Evolutionary conservation across 2,797 vertebrate species (phyloP).

Genomic region (Catamblyrhynchus diadema): DNA sequence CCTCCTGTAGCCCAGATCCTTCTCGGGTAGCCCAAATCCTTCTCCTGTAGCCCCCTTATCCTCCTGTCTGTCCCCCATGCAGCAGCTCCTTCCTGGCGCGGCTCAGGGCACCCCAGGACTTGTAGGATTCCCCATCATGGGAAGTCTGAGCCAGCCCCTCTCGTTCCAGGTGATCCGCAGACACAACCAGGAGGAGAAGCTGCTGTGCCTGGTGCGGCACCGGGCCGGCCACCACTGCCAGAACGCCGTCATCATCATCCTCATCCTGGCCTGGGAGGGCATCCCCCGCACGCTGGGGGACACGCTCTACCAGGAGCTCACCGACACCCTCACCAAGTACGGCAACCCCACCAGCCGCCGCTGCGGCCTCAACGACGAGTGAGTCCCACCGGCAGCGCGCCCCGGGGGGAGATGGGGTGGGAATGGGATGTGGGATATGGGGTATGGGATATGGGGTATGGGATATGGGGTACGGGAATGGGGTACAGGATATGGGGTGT

Average conservation of each 20-base stretch:
- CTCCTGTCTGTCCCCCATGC: background rate
- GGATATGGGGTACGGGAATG: rapidly evolving
- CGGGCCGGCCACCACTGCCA: conserved; percentile 93
- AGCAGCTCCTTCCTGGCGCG: background rate
- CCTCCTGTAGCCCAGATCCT: background rate
- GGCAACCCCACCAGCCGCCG: conserved; percentile 96
- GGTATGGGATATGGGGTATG: background rate
- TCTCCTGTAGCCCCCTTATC: background rate
- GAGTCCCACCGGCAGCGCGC: conserved; percentile 48
- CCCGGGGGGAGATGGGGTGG: rapidly evolving
- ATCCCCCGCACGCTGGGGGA: conserved; percentile 87
- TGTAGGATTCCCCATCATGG: rapidly evolving
- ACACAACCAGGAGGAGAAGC: conserved; percentile 88
- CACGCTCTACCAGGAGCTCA: conserved; percentile 90
- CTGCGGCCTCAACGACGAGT: conserved; percentile 97
- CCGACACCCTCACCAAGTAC: conserved; percentile 86
- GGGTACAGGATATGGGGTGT: rapidly evolving
- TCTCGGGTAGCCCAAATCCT: no score
- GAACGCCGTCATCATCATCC: conserved; percentile 91
- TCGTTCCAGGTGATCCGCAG: conserved; percentile 89
- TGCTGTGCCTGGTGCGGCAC: conserved; percentile 93
- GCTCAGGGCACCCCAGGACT: background rate
- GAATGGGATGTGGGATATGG: background rate
- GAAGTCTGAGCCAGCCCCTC: background rate
- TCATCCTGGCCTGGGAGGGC: conserved; percentile 97